phyloP scores from a whole-genome alignment of 64 coral and sea anemone genomes.

The Pocillopora verrucosa region DNA sequence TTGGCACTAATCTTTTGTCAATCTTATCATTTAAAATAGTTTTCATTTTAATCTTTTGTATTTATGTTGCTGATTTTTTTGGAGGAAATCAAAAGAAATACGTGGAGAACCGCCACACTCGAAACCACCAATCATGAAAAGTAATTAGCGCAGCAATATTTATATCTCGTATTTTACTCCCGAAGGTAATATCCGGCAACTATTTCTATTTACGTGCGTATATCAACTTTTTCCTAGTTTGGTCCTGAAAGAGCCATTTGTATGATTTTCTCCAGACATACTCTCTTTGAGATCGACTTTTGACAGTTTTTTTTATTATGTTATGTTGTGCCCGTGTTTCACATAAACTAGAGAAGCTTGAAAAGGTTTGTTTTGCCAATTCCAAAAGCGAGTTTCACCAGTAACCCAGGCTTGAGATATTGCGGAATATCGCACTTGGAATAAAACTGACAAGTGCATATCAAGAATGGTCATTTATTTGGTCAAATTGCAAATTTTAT shows the following conservation, averaged over 20 bases:
- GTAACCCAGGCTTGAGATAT: not conserved
- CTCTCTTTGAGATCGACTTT: not conserved
- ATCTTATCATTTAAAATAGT: constrained; percentile 21
- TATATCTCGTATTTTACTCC: constrained; percentile 39
- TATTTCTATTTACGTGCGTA: not conserved
- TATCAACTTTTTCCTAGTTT: not conserved
- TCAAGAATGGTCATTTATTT: not conserved
- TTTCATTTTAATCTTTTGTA: constrained; percentile 6
- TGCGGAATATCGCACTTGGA: not conserved
- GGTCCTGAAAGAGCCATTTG: not conserved
- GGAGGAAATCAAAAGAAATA: not conserved
- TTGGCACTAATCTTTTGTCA: constrained; percentile 7
- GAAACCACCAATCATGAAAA: constrained; percentile 22
- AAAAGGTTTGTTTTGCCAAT: not conserved
- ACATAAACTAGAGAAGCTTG: not conserved
- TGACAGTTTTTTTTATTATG: not conserved
- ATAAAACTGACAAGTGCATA: not conserved
- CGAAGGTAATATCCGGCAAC: not conserved
- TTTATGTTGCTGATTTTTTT: not conserved
- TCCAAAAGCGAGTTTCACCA: not conserved
- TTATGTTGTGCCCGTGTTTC: not conserved
- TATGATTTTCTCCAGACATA: not conserved
- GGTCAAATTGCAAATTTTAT: constrained; percentile 36
- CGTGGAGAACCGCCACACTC: constrained; percentile 2
- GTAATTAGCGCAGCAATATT: constrained; percentile 34